Evolutionary conservation across 2,797 vertebrate species (phyloP).

Genomic region (Rachycentron canadum): DNA sequence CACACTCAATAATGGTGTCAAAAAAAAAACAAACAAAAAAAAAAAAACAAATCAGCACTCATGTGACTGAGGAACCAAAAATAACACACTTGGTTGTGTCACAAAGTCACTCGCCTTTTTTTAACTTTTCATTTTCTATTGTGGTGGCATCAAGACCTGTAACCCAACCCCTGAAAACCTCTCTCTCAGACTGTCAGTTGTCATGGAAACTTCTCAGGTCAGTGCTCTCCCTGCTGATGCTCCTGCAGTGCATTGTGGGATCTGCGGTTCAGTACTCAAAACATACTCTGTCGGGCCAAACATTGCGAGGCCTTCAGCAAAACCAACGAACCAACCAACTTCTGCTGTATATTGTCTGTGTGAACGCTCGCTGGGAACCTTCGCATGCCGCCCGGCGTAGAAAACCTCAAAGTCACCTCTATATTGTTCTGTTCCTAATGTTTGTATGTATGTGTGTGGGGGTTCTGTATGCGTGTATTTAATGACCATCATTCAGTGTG

Average conservation of each 20-base stretch:
- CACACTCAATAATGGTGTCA: constrained; percentile 74
- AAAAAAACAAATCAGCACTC: constrained; percentile 37
- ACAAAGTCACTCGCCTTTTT: constrained; percentile 76
- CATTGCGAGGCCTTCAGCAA: constrained; percentile 72
- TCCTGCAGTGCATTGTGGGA: constrained; percentile 83
- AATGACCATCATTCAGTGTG: constrained; percentile 72
- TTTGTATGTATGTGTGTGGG: constrained; percentile 78
- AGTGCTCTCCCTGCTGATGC: constrained; percentile 83
- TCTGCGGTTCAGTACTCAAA: constrained; percentile 71
- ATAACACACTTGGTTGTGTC: constrained; percentile 71
- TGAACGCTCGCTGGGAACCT: constrained; percentile 82
- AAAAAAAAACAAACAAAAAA: constrained; percentile 35
- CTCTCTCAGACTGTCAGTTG: constrained; percentile 78
- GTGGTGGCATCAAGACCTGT: constrained; percentile 65
- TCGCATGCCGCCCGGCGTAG: constrained; percentile 83
- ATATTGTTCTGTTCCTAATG: constrained; percentile 85
- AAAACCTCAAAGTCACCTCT: constrained; percentile 81
- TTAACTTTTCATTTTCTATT: constrained; percentile 72
- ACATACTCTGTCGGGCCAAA: constrained; percentile 65
- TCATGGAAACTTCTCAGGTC: constrained; percentile 86
- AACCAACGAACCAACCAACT: constrained; percentile 71
- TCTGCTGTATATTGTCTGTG: constrained; percentile 84
- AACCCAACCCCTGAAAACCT: constrained; percentile 60
- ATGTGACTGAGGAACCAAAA: constrained; percentile 76
- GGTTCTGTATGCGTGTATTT: constrained; percentile 78